Conservation (phyloP, 2,113 vertebrate species). For the Chloebia gouldiae region DNA sequence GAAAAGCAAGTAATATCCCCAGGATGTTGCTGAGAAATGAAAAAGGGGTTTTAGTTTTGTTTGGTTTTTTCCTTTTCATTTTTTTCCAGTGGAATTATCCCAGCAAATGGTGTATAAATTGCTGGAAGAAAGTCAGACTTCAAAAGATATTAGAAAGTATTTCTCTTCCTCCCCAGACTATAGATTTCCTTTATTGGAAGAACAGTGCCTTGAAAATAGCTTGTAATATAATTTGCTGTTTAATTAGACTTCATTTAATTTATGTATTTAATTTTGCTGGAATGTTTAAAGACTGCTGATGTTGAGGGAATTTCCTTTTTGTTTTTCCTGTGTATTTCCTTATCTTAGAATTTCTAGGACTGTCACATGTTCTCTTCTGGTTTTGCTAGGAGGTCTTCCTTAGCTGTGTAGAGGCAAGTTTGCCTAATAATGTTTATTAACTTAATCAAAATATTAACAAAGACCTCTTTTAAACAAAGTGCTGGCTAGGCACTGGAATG, state of each 20-base stretch:
- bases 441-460: slow-evolving; percentile 57
- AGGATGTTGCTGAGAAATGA: background rate
- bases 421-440: slow-evolving; percentile 48
- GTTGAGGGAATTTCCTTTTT: background rate
- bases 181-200: slow-evolving; percentile 43
- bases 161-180: background rate
- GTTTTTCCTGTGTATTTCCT: background rate
- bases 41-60: background rate
- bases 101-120: background rate
- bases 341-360: background rate
- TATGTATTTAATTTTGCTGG: slow-evolving; percentile 38
- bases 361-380: background rate
- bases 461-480: slow-evolving; percentile 47
- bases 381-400: slow-evolving; percentile 24
- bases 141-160: background rate
- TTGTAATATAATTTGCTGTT: slow-evolving; percentile 18
- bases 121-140: background rate
- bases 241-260: slow-evolving; percentile 44
- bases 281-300: background rate
- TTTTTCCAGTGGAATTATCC: background rate
- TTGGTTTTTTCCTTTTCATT: background rate
- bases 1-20: background rate
- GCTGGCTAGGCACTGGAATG: slow-evolving; percentile 11
- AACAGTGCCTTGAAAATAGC: slow-evolving; percentile 17
- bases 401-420: slow-evolving; percentile 2